Percentiles rank a stretch among this genome's conserved stretches.
Evolutionary conservation across 35 echinoderm and acorn worm genomes (phyloP).

Genomic region (Apostichopus parvimensis): DNA sequence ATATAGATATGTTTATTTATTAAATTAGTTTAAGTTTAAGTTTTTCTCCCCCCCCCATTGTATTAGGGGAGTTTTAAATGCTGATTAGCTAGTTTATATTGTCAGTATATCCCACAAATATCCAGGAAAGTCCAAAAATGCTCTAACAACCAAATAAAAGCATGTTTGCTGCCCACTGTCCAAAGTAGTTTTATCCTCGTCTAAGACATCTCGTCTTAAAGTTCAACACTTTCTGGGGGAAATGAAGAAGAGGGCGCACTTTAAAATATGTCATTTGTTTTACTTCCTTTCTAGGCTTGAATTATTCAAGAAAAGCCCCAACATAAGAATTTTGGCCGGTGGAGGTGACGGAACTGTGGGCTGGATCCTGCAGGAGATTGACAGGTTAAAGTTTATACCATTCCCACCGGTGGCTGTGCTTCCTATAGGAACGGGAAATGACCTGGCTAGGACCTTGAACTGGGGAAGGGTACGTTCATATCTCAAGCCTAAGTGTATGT

Average conservation of each 20-base stretch:
- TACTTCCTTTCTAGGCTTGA: slow-evolving; percentile 70
- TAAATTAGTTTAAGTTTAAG: no score
- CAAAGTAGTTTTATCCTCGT: neutral
- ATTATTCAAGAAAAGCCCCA: slow-evolving; percentile 88
- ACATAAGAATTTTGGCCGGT: slow-evolving; percentile 89
- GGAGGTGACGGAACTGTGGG: slow-evolving; percentile 99
- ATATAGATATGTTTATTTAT: no score
- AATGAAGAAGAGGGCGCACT: no score
- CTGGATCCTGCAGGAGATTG: slow-evolving; percentile 98
- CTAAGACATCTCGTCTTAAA: neutral
- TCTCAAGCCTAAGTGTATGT: no score
- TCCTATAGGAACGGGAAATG: slow-evolving; percentile 96
- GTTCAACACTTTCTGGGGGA: no score
- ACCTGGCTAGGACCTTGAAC: slow-evolving; percentile 89
- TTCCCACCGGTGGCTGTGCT: slow-evolving; percentile 93
- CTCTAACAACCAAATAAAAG: no score
- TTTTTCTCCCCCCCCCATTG: no score
- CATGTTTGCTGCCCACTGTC: no score
- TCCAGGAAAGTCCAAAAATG: no score
- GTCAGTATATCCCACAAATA: no score
- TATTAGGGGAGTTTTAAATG: no score
- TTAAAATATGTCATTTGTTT: neutral
- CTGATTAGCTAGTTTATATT: no score
- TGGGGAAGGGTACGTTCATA: slow-evolving; percentile 94
- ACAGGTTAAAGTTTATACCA: slow-evolving; percentile 96